Percentiles rank a stretch among this genome's conserved stretches.
These are phyloP conservation scores for Drosophila subquinaria DNA, from an alignment of 2,888 invertebrate genomes.

Conservation along the genomic window DNA sequence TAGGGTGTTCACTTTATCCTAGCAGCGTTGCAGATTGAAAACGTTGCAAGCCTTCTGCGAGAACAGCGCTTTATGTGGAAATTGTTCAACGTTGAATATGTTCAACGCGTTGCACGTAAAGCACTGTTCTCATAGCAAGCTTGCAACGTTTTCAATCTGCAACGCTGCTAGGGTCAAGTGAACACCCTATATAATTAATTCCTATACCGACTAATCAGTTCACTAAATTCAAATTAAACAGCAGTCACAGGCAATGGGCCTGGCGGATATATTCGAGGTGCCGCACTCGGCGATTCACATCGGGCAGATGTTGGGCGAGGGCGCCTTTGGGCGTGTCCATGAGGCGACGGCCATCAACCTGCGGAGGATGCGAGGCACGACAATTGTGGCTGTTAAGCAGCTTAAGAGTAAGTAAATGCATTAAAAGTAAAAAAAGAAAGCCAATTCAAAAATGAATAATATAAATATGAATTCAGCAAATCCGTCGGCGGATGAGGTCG, in stretches of 20 bases:
- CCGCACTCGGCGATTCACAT: constrained; percentile 80
- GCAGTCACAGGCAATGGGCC: constrained; percentile 81
- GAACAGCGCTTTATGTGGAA: too few relatives aligned
- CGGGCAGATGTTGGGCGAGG: constrained; percentile 88
- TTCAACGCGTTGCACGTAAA: too few relatives aligned
- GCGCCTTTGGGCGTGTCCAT: constrained; percentile 92
- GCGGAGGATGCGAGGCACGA: constrained; percentile 86
- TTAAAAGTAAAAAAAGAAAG: neutral
- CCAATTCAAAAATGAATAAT: neutral
- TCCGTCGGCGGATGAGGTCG: constrained; percentile 87
- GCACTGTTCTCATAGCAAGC: too few relatives aligned
- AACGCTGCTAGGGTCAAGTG: too few relatives aligned
- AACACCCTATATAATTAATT: too few relatives aligned
- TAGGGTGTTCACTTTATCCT: too few relatives aligned
- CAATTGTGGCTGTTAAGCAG: constrained; percentile 91
- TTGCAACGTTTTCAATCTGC: too few relatives aligned
- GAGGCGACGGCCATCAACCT: constrained; percentile 88
- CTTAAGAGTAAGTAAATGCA: constrained; percentile 87
- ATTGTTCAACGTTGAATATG: too few relatives aligned
- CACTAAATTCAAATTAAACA: constrained; percentile 27
- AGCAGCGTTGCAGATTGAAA: too few relatives aligned
- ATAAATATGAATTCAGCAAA: constrained; percentile 84
- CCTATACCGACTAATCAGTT: neutral
- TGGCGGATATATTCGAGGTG: constrained; percentile 83
- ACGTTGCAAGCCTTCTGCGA: too few relatives aligned